Percentiles rank a stretch among this genome's conserved stretches.
phyloP scores from a whole-genome alignment of 2,888 invertebrate species.

The Dermolepida albohirtum region DNA sequence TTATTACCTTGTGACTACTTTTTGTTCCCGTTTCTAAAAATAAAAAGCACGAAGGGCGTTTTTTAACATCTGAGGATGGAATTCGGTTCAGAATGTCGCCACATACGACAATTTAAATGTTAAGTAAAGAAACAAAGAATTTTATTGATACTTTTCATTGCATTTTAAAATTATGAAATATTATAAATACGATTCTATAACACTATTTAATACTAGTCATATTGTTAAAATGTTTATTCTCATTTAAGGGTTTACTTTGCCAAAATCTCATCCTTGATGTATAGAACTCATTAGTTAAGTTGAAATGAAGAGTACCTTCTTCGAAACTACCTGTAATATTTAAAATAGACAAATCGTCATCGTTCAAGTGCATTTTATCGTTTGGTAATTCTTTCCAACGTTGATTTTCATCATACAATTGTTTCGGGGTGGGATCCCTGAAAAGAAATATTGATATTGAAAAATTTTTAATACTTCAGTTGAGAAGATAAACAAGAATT shows the following conservation, averaged over 20 bases:
- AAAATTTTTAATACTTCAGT: too few species aligned
- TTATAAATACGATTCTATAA: background rate
- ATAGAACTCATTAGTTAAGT: conserved; percentile 49
- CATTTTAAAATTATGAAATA: background rate
- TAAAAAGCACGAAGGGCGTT: too few species aligned
- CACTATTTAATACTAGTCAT: conserved; percentile 10
- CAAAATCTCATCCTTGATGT: conserved; percentile 53
- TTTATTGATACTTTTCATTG: background rate
- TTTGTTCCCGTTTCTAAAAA: too few species aligned
- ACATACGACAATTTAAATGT: too few species aligned
- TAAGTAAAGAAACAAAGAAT: too few species aligned
- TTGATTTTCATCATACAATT: conserved; percentile 9
- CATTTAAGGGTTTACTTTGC: conserved; percentile 49
- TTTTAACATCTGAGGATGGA: too few species aligned
- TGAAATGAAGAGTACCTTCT: conserved; percentile 19
- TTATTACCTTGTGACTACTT: too few species aligned
- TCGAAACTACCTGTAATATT: conserved; percentile 47
- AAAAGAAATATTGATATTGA: conserved; percentile 36
- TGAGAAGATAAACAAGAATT: too few species aligned
- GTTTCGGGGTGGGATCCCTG: conserved; percentile 52
- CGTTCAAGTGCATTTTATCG: conserved; percentile 33
- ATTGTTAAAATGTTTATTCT: conserved; percentile 46
- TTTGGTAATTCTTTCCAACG: conserved; percentile 36
- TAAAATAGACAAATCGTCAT: conserved; percentile 48
- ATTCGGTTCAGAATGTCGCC: too few species aligned